phyloP scores from a whole-genome alignment of 2,113 vertebrate genomes.

The Pagrus major region DNA sequence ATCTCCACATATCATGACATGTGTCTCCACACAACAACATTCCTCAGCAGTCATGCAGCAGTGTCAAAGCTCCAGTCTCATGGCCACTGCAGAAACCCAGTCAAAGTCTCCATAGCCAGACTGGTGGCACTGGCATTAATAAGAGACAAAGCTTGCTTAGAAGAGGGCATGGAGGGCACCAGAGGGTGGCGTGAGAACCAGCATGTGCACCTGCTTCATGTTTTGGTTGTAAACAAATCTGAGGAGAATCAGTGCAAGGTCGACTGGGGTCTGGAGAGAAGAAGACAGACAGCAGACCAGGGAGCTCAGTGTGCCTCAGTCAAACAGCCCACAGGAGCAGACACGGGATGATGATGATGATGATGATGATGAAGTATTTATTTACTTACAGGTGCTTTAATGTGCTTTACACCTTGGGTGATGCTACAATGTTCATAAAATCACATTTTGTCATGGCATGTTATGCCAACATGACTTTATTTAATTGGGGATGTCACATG shows the following conservation, averaged over 20 bases:
- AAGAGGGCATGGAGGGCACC: slow-evolving; percentile 29
- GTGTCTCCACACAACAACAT: too few species aligned
- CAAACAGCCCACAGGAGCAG: not conserved
- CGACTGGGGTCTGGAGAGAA: slow-evolving; percentile 34
- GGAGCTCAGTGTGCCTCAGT: slow-evolving; percentile 15
- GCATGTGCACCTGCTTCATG: slow-evolving; percentile 56
- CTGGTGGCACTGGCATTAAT: slow-evolving; percentile 28
- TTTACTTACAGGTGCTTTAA: not conserved
- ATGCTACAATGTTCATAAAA: not conserved
- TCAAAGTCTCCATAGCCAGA: slow-evolving; percentile 9
- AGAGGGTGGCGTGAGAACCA: slow-evolving; percentile 64
- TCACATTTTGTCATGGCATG: not conserved
- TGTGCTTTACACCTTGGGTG: not conserved
- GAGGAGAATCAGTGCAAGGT: slow-evolving; percentile 50
- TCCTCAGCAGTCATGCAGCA: not conserved
- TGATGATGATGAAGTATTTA: not conserved
- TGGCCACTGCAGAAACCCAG: not conserved
- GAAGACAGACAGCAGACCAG: slow-evolving; percentile 12
- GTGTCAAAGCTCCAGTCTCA: not conserved
- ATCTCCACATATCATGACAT: not conserved
- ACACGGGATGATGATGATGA: not conserved
- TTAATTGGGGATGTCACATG: slow-evolving; percentile 45
- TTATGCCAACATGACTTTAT: slow-evolving; percentile 40
- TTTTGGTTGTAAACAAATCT: slow-evolving; percentile 67
- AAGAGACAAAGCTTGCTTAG: slow-evolving; percentile 32